A percentile compares a stretch with the other conserved stretches of the same genome.
Conservation (phyloP, 2,113 vertebrate species). For the Gnathonemus echidnorhynchus region DNA sequence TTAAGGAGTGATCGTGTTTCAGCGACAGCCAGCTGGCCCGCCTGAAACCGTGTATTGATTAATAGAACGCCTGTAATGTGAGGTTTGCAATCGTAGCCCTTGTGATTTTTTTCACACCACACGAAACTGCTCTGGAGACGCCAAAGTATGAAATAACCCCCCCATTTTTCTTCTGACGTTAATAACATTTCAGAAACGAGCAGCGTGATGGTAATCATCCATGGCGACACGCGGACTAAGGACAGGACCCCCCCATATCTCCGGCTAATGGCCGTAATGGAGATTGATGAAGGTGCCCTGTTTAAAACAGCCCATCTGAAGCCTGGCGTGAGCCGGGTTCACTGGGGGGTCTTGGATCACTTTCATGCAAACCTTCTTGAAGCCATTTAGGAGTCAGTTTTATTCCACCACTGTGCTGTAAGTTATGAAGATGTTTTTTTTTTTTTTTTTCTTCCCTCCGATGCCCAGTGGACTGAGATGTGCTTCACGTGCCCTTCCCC, state of each 20-base stretch:
- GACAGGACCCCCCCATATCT: conserved; percentile 21
- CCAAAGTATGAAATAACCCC: conserved; percentile 4
- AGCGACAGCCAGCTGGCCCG: not conserved
- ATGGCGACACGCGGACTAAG: conserved; percentile 27
- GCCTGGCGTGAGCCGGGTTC: not conserved
- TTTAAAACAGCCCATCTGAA: conserved; percentile 28
- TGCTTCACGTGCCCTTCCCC: not conserved
- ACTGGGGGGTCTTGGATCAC: conserved; percentile 10
- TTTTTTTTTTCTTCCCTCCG: not conserved
- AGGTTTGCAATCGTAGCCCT: not conserved
- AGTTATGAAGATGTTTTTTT: conserved; percentile 12
- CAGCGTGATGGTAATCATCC: conserved; percentile 25
- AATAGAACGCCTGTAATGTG: not conserved
- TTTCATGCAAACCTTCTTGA: conserved; percentile 19
- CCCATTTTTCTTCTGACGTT: conserved; percentile 18
- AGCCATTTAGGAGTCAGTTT: conserved; percentile 29
- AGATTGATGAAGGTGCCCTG: conserved; percentile 37
- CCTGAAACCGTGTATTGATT: conserved; percentile 4
- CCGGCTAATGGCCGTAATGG: conserved; percentile 26
- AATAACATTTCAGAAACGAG: conserved; percentile 17
- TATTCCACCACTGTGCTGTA: not conserved
- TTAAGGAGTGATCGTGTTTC: not conserved
- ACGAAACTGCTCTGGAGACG: conserved; percentile 23
- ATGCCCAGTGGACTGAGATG: not conserved
- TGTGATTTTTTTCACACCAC: conserved; percentile 17